These are phyloP conservation scores for Xestia xanthographa DNA, from an alignment of 2,888 invertebrate species.

Conservation along the genomic window DNA sequence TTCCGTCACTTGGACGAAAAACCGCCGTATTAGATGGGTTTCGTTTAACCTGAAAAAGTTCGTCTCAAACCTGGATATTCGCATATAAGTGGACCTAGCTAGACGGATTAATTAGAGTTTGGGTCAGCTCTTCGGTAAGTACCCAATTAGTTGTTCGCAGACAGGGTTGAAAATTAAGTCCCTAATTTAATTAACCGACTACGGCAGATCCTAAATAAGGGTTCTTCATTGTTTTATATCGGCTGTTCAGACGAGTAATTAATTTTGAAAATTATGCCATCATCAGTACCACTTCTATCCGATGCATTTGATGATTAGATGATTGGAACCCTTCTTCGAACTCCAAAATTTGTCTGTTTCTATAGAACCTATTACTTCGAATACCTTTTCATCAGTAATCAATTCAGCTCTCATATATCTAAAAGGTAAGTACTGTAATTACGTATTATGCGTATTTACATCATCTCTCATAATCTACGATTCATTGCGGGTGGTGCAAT, in stretches of 20 bases:
- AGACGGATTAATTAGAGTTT: constrained; percentile 5
- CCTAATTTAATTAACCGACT: constrained; percentile 7
- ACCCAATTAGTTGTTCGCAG: constrained; percentile 14
- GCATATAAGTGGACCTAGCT: neutral
- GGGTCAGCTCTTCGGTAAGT: constrained; percentile 4
- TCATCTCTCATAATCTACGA: constrained; percentile 25
- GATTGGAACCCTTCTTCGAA: neutral
- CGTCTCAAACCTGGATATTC: neutral
- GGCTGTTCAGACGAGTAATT: neutral
- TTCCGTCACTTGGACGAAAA: neutral
- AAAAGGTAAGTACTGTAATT: constrained; percentile 3
- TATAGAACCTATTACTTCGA: neutral
- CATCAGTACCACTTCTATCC: neutral
- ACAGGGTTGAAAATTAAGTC: neutral
- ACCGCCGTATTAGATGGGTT: neutral
- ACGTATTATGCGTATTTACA: constrained; percentile 23
- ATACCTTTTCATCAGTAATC: constrained; percentile 9
- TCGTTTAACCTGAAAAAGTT: neutral
- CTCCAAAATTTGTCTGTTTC: neutral
- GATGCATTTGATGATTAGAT: neutral
- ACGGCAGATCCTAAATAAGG: neutral
- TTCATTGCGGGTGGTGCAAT: constrained; percentile 36
- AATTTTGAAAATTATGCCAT: neutral
- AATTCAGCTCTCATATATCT: constrained; percentile 1
- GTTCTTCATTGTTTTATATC: neutral